Percentiles rank a stretch among this genome's conserved stretches.
Evolutionary conservation across 2,113 vertebrate genomes (phyloP).

Genomic region (Ancistrus triradiatus): DNA sequence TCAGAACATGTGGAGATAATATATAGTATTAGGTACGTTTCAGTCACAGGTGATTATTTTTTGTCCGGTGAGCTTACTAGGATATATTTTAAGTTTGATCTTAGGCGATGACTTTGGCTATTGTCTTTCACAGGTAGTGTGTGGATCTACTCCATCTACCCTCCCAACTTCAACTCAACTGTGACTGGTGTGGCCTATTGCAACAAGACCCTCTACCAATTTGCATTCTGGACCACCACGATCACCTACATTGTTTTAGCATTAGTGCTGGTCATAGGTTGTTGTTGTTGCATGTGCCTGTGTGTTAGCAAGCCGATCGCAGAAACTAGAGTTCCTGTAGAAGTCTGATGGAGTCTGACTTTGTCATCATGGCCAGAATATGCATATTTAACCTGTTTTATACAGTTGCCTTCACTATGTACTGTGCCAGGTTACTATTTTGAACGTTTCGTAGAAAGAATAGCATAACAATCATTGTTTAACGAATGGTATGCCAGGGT

Average conservation of each 20-base stretch:
- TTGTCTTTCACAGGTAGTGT: constrained; percentile 59
- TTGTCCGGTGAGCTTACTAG: no score
- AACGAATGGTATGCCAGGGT: no score
- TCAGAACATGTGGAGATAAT: no score
- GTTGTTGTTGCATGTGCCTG: neutral
- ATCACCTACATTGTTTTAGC: constrained; percentile 53
- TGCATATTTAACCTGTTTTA: no score
- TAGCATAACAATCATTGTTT: no score
- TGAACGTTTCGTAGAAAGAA: no score
- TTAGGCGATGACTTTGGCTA: neutral
- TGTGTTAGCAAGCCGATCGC: neutral
- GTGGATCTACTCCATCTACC: constrained; percentile 70
- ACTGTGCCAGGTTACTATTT: no score
- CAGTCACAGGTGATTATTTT: no score
- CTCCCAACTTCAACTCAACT: constrained; percentile 57
- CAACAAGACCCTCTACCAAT: constrained; percentile 62
- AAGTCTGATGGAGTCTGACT: neutral
- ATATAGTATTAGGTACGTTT: no score
- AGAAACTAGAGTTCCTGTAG: neutral
- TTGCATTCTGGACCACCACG: constrained; percentile 66
- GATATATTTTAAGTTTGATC: neutral
- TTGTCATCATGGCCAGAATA: no score
- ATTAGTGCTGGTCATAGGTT: neutral
- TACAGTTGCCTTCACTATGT: no score
- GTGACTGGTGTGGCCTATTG: constrained; percentile 33